Evolutionary conservation across 2,797 vertebrate genomes (phyloP), one percentile per base, ranked within the genome.

Genomic region (Echiichthys vipera): DNA sequence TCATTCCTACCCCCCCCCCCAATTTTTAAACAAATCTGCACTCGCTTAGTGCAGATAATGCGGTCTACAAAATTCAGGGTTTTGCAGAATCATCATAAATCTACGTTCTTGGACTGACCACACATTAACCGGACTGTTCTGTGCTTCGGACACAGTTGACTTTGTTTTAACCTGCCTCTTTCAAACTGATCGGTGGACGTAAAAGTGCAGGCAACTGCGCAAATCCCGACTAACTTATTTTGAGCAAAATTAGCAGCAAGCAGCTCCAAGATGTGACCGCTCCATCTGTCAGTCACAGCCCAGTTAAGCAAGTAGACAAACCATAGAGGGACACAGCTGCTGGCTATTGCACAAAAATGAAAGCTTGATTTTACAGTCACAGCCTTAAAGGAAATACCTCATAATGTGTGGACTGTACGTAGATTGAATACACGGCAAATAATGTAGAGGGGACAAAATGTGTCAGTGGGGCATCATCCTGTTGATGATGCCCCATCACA

Each of bases 311-410:
- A 71, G 64, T 53, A 73, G 73, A 77, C 74, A 82, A 84, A 51
- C 66, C 51, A 43, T 51, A 51, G 56, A 50, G 61, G 67, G 69
- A 57, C 79, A 53, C 74, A 88, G 77, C 79, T 86, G 81, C 29
- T 22, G 13, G 49, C 46, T 62, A 24, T 5, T 43, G 37, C 62
- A 27, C 69, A 56, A 50, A 75, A 65, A 84, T 80, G 67, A 78
- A 55, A 61, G 49, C 77, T 39, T 10, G 68, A 78, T 80, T 78
- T 84, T 67, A 83, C 71, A 67, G 69, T 81, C 58, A 25, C 49
- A 71, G 53, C 43, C 53, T 55, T 61, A 81, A n/a, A n/a, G n/a
- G n/a, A 56, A 79, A 40, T 40, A 8, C 10, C 37, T 49, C 30
- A 36, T 20, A 20, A 47, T 17, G 22, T 29, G 37, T 17, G n/a